Conservation (phyloP, 2,113 vertebrate genomes). For the Ploceus nigricollis region DNA sequence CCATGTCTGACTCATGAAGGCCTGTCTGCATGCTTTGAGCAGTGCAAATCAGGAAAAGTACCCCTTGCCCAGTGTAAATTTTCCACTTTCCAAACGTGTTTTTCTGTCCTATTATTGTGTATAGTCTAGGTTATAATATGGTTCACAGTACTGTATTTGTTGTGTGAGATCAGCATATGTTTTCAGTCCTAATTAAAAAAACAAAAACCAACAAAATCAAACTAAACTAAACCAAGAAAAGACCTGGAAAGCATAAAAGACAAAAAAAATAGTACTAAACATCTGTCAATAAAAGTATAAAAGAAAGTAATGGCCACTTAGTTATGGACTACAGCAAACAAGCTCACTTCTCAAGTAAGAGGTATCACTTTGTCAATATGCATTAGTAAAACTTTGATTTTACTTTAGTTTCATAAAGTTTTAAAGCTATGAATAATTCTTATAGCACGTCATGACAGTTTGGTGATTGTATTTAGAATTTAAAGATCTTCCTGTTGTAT, state of each 20-base stretch:
- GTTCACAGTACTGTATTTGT: not conserved
- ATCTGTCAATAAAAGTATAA: not conserved
- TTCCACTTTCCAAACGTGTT: not conserved
- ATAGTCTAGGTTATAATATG: not conserved
- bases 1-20: not conserved
- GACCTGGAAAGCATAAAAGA: not conserved
- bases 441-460: not conserved
- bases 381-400: not conserved
- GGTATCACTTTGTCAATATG: not conserved
- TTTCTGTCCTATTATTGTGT: not conserved
- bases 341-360: not conserved
- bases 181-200: not conserved
- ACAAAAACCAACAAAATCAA: no score
- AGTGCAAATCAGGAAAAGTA: not conserved
- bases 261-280: not conserved
- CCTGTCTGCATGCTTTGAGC: not conserved
- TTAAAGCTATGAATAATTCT: not conserved
- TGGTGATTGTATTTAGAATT: not conserved
- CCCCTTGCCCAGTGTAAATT: not conserved
- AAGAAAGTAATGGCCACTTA: not conserved
- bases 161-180: not conserved
- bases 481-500: conserved; percentile 7
- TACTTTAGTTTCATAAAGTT: not conserved
- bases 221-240: not conserved
- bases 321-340: not conserved